Evolutionary conservation across 2,797 vertebrate genomes (phyloP).

Genomic region (Erpetoichthys calabaricus): DNA sequence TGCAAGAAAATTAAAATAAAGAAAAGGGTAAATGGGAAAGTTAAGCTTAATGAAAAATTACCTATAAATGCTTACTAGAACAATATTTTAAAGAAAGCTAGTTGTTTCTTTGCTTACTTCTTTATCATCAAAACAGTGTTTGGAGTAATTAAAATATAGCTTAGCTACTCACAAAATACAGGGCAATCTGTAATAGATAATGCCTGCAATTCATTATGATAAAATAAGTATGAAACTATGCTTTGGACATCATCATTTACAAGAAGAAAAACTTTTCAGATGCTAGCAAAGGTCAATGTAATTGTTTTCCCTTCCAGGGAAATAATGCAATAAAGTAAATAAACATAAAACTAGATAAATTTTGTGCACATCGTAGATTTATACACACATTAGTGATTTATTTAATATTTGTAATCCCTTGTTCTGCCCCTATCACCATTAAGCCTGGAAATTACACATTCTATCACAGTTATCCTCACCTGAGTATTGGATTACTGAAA

Average conservation of each 20-base stretch:
- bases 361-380: conserved; percentile 19
- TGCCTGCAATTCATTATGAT: conserved; percentile 7
- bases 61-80: too few relatives aligned
- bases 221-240: conserved; percentile 4
- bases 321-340: conserved; percentile 40
- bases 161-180: conserved; percentile 30
- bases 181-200: conserved; percentile 24
- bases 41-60: background rate
- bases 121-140: conserved; percentile 1
- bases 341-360: conserved; percentile 49
- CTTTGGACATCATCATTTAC: conserved; percentile 15
- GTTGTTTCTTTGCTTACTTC: too few relatives aligned
- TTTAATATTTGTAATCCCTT: conserved; percentile 60
- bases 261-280: conserved; percentile 22
- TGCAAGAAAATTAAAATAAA: conserved; percentile 1
- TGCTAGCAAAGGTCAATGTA: conserved; percentile 34
- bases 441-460: conserved; percentile 84
- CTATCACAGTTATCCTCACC: conserved; percentile 79
- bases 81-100: too few relatives aligned
- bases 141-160: conserved; percentile 10
- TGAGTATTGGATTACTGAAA: conserved; percentile 97
- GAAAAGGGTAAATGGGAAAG: conserved; percentile 4
- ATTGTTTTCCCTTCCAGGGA: conserved; percentile 42
- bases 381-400: conserved; percentile 44
- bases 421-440: conserved; percentile 69